Conservation (phyloP, 2,797 vertebrate species). For the Crax fasciolata region DNA sequence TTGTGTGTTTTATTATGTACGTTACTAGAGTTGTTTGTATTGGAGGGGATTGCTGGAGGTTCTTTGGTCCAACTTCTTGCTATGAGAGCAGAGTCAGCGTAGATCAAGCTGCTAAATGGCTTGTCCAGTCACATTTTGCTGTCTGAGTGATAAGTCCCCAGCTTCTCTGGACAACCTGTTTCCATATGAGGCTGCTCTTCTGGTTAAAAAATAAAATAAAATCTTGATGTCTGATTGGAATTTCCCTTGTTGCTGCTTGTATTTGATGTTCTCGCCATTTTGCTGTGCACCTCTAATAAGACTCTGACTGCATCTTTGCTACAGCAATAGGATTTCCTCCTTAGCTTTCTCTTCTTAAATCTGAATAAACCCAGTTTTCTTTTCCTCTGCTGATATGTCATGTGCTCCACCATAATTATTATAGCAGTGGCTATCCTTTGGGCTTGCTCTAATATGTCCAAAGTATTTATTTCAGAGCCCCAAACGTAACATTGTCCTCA, state of each 20-base stretch:
- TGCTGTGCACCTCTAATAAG: neutral
- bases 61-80: neutral
- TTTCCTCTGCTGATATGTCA: neutral
- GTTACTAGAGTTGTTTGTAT: neutral
- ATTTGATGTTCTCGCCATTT: slow-evolving; percentile 7
- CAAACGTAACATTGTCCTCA: neutral
- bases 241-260: neutral
- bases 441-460: neutral
- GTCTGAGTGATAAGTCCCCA: neutral
- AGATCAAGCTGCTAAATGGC: neutral
- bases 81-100: neutral
- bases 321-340: neutral
- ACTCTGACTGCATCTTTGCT: neutral
- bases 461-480: slow-evolving; percentile 23
- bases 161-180: neutral
- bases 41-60: neutral
- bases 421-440: neutral
- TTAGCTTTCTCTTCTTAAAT: neutral
- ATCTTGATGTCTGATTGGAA: neutral
- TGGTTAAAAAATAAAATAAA: neutral
- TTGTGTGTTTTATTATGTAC: neutral
- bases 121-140: neutral
- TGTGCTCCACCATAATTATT: neutral
- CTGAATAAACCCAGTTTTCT: neutral
- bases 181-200: neutral